phyloP scores from a whole-genome alignment of 1,140 invertebrate genomes.

The Danaus melanippus region DNA sequence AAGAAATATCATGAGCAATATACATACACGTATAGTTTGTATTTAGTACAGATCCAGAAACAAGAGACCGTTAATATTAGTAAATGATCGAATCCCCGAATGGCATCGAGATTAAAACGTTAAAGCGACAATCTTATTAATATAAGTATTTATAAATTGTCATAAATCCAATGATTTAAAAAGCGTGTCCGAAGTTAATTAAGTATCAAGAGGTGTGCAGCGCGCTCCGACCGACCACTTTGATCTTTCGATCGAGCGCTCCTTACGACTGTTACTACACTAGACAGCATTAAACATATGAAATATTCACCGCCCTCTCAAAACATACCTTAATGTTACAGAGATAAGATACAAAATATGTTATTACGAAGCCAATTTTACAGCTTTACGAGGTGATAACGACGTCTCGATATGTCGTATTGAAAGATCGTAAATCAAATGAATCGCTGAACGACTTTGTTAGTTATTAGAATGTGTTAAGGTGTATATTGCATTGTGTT shows the following conservation, averaged over 20 bases:
- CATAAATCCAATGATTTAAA: slow-evolving; percentile 6
- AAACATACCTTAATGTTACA: slow-evolving; percentile 17
- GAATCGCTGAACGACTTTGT: slow-evolving; percentile 6
- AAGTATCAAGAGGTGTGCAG: slow-evolving; percentile 43
- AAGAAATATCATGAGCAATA: no score
- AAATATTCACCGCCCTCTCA: slow-evolving; percentile 7
- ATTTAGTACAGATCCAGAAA: no score
- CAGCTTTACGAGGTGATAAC: slow-evolving; percentile 7
- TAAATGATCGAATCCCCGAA: no score
- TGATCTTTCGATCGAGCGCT: slow-evolving; percentile 63
- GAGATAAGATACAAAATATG: slow-evolving; percentile 20
- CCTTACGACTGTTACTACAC: slow-evolving; percentile 58
- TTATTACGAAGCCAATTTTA: slow-evolving; percentile 11
- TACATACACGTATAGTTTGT: no score
- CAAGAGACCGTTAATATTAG: no score
- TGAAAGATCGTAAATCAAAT: slow-evolving; percentile 10
- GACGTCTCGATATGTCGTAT: slow-evolving; percentile 1
- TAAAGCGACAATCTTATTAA: no score
- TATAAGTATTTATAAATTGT: no score
- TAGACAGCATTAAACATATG: slow-evolving; percentile 33
- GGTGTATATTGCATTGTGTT: neutral
- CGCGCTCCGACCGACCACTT: slow-evolving; percentile 46
- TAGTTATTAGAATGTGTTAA: neutral
- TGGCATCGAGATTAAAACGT: no score
- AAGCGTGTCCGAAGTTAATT: slow-evolving; percentile 27